These are phyloP conservation scores for Lytechinus pictus DNA, from an alignment of 35 echinoderm and acorn worm genomes.

Conservation along the genomic window DNA sequence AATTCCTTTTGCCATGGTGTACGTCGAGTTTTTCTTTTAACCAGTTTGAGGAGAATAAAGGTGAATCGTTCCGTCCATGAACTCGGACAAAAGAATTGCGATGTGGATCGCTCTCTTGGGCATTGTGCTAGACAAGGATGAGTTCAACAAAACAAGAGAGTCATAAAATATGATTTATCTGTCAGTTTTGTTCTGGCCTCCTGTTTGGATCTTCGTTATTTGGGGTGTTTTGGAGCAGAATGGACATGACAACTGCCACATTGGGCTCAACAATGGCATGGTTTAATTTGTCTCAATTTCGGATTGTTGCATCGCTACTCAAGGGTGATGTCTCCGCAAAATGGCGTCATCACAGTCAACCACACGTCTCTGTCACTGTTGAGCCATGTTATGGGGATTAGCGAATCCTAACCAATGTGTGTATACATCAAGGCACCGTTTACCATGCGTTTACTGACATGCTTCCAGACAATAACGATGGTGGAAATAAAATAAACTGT, in stretches of 20 bases:
- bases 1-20: not conserved
- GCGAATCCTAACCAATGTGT: not conserved
- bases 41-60: not conserved
- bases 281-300: not conserved
- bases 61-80: not conserved
- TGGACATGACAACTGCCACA: not conserved
- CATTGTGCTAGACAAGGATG: not conserved
- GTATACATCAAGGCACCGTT: not conserved
- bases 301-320: not conserved
- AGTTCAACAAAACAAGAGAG: not conserved
- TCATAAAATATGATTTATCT: conserved; percentile 15
- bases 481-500: not conserved
- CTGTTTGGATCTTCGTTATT: not conserved
- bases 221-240: not conserved
- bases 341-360: not conserved
- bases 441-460: not conserved
- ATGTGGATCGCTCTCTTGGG: not conserved
- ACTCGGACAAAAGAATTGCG: not conserved
- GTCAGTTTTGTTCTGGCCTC: not conserved
- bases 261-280: not conserved
- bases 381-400: not conserved
- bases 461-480: not conserved
- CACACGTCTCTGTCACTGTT: not conserved
- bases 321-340: not conserved
- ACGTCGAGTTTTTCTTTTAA: not conserved